A percentile compares a stretch with the other conserved stretches of the same genome.
These are phyloP conservation scores for Leptarthrus brevirostris DNA, from an alignment of 2,888 invertebrate genomes.

Conservation along the genomic window DNA sequence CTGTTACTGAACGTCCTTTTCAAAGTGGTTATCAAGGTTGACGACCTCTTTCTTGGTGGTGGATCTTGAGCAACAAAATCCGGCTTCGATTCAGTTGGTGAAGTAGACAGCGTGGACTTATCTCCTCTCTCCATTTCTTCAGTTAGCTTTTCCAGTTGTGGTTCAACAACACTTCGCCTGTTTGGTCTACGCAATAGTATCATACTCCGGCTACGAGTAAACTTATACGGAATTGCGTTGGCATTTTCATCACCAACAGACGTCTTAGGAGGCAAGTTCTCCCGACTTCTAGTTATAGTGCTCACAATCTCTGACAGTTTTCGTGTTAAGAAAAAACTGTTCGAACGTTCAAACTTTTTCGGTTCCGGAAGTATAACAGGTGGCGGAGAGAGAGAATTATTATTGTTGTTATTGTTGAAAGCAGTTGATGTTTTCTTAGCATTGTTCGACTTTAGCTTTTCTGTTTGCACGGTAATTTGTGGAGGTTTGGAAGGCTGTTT, in stretches of 20 bases:
- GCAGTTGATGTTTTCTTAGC: background rate
- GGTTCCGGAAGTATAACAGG: conserved; percentile 16
- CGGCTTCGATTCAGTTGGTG: conserved; percentile 10
- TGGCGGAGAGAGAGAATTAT: background rate
- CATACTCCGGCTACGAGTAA: conserved; percentile 66
- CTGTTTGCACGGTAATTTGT: background rate
- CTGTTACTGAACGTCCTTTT: conserved; percentile 49
- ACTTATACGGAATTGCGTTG: conserved; percentile 58
- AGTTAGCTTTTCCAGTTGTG: conserved; percentile 64
- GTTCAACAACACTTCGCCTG: conserved; percentile 64
- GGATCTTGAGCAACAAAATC: background rate
- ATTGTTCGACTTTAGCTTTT: background rate
- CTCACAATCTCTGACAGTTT: conserved; percentile 63
- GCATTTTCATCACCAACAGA: conserved; percentile 31
- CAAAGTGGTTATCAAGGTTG: conserved; percentile 12
- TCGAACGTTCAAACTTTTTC: conserved; percentile 64
- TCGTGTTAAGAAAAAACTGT: conserved; percentile 64
- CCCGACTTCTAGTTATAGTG: conserved; percentile 65
- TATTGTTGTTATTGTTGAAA: background rate
- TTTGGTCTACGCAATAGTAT: conserved; percentile 63
- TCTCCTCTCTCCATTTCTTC: conserved; percentile 63
- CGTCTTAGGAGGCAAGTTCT: conserved; percentile 60
- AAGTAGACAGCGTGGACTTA: conserved; percentile 54
- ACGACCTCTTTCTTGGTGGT: conserved; percentile 5
- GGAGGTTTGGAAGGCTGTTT: background rate